These are phyloP conservation scores for Latrodectus hesperus DNA, from an alignment of 2,888 invertebrate genomes.

Conservation along the genomic window DNA sequence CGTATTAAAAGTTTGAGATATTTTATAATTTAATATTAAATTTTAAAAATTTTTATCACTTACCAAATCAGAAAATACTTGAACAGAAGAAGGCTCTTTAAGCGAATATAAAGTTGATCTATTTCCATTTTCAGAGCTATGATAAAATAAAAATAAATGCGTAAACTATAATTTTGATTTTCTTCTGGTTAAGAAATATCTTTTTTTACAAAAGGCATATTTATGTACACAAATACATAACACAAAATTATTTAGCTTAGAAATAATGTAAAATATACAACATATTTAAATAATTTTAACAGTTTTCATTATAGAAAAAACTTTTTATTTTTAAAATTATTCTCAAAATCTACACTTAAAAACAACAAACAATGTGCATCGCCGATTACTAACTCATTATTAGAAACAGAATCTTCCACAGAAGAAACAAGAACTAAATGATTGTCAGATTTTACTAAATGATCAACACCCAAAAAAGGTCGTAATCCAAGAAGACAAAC, in stretches of 20 bases:
- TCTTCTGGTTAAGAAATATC: neutral
- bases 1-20: neutral
- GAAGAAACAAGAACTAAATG: slow-evolving; percentile 73
- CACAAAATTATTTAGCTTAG: too few species aligned
- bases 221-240: too few species aligned
- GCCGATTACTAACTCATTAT: slow-evolving; percentile 60
- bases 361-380: too few species aligned
- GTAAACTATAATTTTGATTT: neutral
- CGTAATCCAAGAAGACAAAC: slow-evolving; percentile 82
- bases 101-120: slow-evolving; percentile 84
- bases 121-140: slow-evolving; percentile 70
- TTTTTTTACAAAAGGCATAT: neutral
- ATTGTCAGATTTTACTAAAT: slow-evolving; percentile 72
- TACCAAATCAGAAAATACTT: slow-evolving; percentile 82
- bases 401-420: slow-evolving; percentile 68
- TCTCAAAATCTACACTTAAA: too few species aligned
- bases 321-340: too few species aligned
- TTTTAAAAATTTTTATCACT: neutral
- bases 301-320: too few species aligned
- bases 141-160: neutral
- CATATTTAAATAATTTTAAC: too few species aligned
- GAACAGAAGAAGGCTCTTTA: slow-evolving; percentile 80
- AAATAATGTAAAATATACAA: too few species aligned
- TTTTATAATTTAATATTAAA: neutral
- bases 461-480: slow-evolving; percentile 80